A percentile compares a stretch with the other conserved stretches of the same genome.
Conservation (phyloP, 1,140 invertebrate species). For the Aradophagus sp. region DNA sequence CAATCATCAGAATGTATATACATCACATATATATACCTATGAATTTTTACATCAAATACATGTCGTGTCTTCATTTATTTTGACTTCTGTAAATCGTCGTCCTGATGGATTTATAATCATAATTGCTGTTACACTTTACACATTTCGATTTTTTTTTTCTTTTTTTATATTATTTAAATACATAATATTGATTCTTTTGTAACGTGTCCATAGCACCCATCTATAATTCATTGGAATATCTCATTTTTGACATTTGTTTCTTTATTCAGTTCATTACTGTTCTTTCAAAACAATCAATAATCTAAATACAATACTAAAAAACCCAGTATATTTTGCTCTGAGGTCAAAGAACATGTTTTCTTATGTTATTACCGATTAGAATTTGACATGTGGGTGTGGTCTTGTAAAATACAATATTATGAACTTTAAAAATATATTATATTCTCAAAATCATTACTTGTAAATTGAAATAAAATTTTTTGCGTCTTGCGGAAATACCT, state of each 20-base stretch:
- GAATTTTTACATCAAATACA: conserved; percentile 7
- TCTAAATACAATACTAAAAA: background rate
- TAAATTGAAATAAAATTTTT: too few relatives aligned
- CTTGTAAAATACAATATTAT: too few relatives aligned
- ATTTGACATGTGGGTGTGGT: too few relatives aligned
- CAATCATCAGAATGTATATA: conserved; percentile 47
- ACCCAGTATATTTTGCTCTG: too few relatives aligned
- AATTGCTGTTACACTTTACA: too few relatives aligned
- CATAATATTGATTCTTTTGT: conserved; percentile 12
- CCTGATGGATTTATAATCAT: too few relatives aligned
- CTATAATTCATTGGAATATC: background rate
- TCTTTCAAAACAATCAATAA: conserved; percentile 16
- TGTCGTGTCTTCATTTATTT: conserved; percentile 3
- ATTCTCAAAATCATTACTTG: too few relatives aligned
- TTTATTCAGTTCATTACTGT: background rate
- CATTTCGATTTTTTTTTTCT: too few relatives aligned
- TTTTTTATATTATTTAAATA: conserved; percentile 2
- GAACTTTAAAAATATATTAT: too few relatives aligned
- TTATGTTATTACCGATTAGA: too few relatives aligned
- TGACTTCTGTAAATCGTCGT: background rate
- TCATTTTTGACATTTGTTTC: conserved; percentile 4
- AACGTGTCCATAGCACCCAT: background rate
- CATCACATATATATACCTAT: conserved; percentile 7
- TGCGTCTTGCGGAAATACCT: too few relatives aligned
- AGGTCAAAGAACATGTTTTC: too few relatives aligned